These are phyloP conservation scores for Teinopalpus imperialis DNA, from an alignment of 2,888 invertebrate genomes.

Conservation along the genomic window DNA sequence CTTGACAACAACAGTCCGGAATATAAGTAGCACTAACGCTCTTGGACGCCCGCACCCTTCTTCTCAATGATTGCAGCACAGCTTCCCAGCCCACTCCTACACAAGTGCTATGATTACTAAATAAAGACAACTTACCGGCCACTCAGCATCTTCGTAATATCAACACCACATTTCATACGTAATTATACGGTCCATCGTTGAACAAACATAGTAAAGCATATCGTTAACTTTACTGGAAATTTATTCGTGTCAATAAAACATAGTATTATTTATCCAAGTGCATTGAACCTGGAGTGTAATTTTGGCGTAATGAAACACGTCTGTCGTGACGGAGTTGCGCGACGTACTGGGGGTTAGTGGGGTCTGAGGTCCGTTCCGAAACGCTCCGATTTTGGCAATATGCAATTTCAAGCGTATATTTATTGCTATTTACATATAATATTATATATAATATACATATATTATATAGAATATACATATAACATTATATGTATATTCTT, in stretches of 20 bases:
- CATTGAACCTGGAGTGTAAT: constrained; percentile 35
- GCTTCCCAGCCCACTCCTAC: too few relatives aligned
- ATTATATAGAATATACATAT: too few relatives aligned
- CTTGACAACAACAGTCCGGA: too few relatives aligned
- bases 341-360: constrained; percentile 46
- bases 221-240: constrained; percentile 14
- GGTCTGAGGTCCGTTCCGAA: constrained; percentile 40
- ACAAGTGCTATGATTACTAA: constrained; percentile 33
- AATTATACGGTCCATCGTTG: neutral
- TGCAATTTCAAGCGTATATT: constrained; percentile 4
- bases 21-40: too few relatives aligned
- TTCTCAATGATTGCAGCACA: neutral
- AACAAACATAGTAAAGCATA: neutral
- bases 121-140: constrained; percentile 45
- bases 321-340: constrained; percentile 35
- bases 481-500: too few relatives aligned
- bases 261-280: constrained; percentile 25
- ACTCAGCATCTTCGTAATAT: constrained; percentile 47
- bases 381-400: constrained; percentile 16
- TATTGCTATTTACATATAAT: constrained; percentile 9
- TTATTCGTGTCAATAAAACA: neutral
- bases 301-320: constrained; percentile 31
- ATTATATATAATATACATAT: too few relatives aligned
- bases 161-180: constrained; percentile 15
- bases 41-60: neutral